Evolutionary conservation across 2,888 invertebrate species (phyloP), one percentile per base, ranked within the genome.

Genomic region (Zaprionus obscuricornis): DNA sequence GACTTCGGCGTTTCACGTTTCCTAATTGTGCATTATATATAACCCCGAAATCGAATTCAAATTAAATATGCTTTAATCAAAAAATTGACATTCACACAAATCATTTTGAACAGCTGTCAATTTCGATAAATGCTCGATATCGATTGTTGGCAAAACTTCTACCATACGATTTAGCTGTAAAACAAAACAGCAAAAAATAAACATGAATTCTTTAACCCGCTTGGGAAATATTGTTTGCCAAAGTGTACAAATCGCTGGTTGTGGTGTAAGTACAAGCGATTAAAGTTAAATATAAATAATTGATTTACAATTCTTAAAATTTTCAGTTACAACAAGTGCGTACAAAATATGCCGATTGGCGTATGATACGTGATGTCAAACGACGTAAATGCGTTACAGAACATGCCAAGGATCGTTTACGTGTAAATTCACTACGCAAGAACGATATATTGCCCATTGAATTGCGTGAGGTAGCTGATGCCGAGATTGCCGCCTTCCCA

Each of bases 351-450:
- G 93, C 95, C 0, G 95, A 96, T 88, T 94, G 94, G 92, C 92
- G 93, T 85, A 98, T 97, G 96, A 92, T 94, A 37, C 92, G 95
- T 65, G 98, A 99, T 89, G 95, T 95, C 0, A 96, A 96, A 87
- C 92, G 96, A 22, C 92, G 98, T 47, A 93, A 94, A 81, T 91
- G 94, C 85, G 93, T 95, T 0, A 93, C 93, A 27, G 94, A 97
- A 87, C 92, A 94, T 88, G 96, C 94, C 33, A 92, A 94, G 1
- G 93, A 95, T 57, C 92, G 98, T 66, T 91, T 96, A 51, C 93
- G 98, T 54, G 91, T 97, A 0, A 95, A 97, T 89, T 94, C 96
- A 0, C 87, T 99, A 54, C 93, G 96, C 52, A 96, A 94, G 88
- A 97, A 97, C 88, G 93, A 94, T 79, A 93, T 98, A 63, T 90